Percentiles rank a stretch among this genome's conserved stretches.
These are phyloP conservation scores for Alosa alosa DNA, from an alignment of 2,113 vertebrate genomes.

Conservation along the genomic window DNA sequence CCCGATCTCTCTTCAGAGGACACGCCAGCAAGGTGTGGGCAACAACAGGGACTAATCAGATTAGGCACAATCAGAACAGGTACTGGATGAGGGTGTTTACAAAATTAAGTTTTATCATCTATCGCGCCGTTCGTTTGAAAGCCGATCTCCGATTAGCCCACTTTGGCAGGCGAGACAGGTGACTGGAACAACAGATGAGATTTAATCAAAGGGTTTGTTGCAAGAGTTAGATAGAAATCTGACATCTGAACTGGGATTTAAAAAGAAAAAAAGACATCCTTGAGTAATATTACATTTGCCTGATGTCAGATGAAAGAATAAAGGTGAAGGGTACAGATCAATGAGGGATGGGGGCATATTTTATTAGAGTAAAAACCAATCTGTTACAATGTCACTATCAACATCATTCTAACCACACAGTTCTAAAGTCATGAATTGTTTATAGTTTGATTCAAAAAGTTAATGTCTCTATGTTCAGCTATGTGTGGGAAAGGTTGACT, in stretches of 20 bases:
- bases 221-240: not conserved
- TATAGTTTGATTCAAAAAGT: constrained; percentile 20
- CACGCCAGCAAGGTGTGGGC: constrained; percentile 55
- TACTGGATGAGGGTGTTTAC: constrained; percentile 55
- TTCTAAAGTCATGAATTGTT: not conserved
- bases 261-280: not conserved
- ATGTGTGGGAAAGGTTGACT: not conserved
- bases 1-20: constrained; percentile 59
- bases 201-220: constrained; percentile 8
- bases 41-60: constrained; percentile 56
- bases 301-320: not conserved
- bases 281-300: not conserved
- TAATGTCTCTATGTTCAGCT: constrained; percentile 9
- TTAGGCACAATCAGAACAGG: constrained; percentile 54
- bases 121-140: constrained; percentile 57
- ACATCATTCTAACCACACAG: not conserved
- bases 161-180: not conserved
- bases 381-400: not conserved
- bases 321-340: not conserved
- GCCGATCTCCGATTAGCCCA: constrained; percentile 47
- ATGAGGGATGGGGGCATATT: not conserved
- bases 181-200: constrained; percentile 7
- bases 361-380: not conserved
- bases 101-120: constrained; percentile 56
- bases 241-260: not conserved